Evolutionary conservation across 2,888 invertebrate genomes (phyloP), one percentile per base, ranked within the genome.

Genomic region (Carabus problematicus): DNA sequence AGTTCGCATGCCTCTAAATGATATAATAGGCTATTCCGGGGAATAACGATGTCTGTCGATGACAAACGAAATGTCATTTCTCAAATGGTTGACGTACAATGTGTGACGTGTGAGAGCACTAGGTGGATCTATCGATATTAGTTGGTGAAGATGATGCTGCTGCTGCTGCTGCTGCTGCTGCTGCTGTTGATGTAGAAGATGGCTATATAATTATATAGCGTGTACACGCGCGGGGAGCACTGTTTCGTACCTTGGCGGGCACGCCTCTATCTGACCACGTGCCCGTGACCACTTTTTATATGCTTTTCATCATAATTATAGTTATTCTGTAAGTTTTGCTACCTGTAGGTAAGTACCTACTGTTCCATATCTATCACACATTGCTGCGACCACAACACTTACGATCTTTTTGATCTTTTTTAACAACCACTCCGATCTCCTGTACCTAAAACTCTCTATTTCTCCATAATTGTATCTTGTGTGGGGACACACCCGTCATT

Each of bases 241-340:
- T n/a, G 16, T 12, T 16, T 54, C 64, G 43, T 56, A 43, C 64
- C 56, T 64, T 45, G 19, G 12, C 12, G 42, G 42, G 14, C 40
- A 59, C 59, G 59, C 59, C 18, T 59, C 59, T 8, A 52, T 52
- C 42, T 12, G 52, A 67, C 62, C 69, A 69, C 63, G 56, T 70
- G 59, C 66, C 56, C 56, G 68, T 60, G 72, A 75, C 78, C 76
- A 74, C 78, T 79, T 79, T 79, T 79, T 79, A 78, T 79, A 79
- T 77, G 77, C 75, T 78, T 80, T 80, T 80, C 79, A 80, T 79
- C 75, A 78, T 81, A 81, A 81, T 81, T 81, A 81, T 80, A 81
- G 80, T 78, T 79, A 81, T 81, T 80, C 74, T 71, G 73, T 72
- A 61, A 8, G 45, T 56, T 67, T 47, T 42, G 60, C 67, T 67